Evolutionary conservation across 2,113 vertebrate genomes (phyloP).

Genomic region (Gadus chalcogrammus): DNA sequence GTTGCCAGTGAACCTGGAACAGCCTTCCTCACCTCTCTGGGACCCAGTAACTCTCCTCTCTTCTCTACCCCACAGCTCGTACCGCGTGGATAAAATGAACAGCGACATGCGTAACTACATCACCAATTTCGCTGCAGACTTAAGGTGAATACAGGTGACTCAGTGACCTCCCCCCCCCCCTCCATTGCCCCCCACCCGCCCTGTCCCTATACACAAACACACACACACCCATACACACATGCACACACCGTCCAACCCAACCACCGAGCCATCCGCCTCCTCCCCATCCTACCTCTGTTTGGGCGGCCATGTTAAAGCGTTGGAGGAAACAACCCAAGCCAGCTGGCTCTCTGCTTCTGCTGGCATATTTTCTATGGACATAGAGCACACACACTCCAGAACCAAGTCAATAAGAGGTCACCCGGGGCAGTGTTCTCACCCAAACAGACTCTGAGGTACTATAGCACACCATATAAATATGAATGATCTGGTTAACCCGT

Average conservation of each 20-base stretch:
- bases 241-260: too few relatives aligned
- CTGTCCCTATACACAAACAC: too few relatives aligned
- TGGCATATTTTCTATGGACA: conserved; percentile 53
- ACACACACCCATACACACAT: too few relatives aligned
- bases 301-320: conserved; percentile 54
- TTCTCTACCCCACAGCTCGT: conserved; percentile 75
- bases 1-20: conserved; percentile 14
- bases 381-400: conserved; percentile 50
- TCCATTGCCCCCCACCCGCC: not conserved
- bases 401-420: conserved; percentile 55
- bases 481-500: conserved; percentile 1
- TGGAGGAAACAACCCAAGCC: conserved; percentile 25
- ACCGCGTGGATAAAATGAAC: conserved; percentile 79
- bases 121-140: conserved; percentile 80
- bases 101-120: conserved; percentile 80
- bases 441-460: too few relatives aligned
- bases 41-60: conserved; percentile 61
- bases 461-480: too few relatives aligned
- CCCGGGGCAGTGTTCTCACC: conserved; percentile 16
- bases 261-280: not conserved
- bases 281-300: not conserved
- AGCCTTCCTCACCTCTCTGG: conserved; percentile 33
- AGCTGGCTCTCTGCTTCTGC: conserved; percentile 52
- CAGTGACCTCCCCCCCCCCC: conserved; percentile 23
- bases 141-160: conserved; percentile 72